Evolutionary conservation across 64 coral and sea anemone species (phyloP), one percentile per base, ranked within the genome.

Genomic region (Porites australiensis): DNA sequence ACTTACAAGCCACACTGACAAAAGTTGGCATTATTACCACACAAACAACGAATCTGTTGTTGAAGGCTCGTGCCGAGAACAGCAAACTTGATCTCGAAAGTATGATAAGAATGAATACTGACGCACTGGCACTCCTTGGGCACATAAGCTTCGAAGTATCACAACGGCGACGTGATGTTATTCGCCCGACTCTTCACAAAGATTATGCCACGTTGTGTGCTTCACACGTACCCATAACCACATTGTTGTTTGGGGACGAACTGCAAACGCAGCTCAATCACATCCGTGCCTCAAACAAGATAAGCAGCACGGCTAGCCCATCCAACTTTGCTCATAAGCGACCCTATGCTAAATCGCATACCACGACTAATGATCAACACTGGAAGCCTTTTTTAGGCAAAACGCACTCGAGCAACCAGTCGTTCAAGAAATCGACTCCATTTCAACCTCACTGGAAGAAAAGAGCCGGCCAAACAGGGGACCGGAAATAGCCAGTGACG

Each of bases 181-280:
- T 75, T 58, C 19, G 86, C 22, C 86, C 86, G 4, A 75, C 16
- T 49, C 86, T 76, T 44, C 59, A 88, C 54, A 88, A 75, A 70
- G 71, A 88, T 5, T 88, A 88, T 14, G 86, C 70, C 55, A 60
- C 86, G 16, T 50, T 88, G 49, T 84, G 90, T 44, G 79, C 79
- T n/a, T 91, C 89, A n/a, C 89, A 91, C 50, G 65, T 91, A 11
- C 64, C 89, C 21, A 74, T 91, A 13, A 91, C 89, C 7, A 82
- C 23, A 4, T 18, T 82, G 52, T 37, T 91, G 64, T 83, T 91
- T 45, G 52, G 89, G 6, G 77, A 91, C 50, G 89, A 83, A 48
- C 67, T 91, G 9, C 77, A 90, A 82, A 90, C 76, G 21, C 89
- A 90, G 64, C 77, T 90, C 11, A 90, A 90, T 72, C 89, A 90